Conservation (phyloP, 2,888 invertebrate species). For the Noctua janthina region DNA sequence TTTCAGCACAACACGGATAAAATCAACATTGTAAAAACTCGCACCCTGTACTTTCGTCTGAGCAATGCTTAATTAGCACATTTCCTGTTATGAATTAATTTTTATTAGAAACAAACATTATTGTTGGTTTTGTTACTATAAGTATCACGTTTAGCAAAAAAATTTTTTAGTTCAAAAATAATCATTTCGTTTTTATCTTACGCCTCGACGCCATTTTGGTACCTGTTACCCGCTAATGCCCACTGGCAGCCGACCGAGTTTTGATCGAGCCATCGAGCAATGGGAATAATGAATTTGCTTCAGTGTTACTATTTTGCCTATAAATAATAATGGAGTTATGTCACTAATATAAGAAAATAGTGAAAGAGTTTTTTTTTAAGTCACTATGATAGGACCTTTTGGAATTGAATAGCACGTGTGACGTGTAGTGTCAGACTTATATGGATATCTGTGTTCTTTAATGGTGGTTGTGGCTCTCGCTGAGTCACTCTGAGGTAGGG, state of each 20-base stretch:
- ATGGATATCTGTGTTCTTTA: not conserved
- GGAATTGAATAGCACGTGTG: not conserved
- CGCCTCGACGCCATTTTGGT: constrained; percentile 35
- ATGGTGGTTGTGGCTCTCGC: not conserved
- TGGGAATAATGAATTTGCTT: constrained; percentile 53
- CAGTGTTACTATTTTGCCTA: constrained; percentile 57
- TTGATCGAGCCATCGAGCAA: constrained; percentile 56
- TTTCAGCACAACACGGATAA: not conserved
- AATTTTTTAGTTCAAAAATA: constrained; percentile 42
- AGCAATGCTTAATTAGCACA: constrained; percentile 20
- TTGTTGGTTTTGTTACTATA: constrained; percentile 27
- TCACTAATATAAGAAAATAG: not conserved
- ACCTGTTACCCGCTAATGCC: constrained; percentile 39
- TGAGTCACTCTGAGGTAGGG: not conserved
- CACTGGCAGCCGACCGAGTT: constrained; percentile 45
- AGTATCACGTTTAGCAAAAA: constrained; percentile 27
- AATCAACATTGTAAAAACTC: not conserved
- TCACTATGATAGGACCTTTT: constrained; percentile 7
- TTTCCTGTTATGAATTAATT: constrained; percentile 27
- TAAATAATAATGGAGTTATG: constrained; percentile 44
- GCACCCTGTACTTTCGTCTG: not conserved
- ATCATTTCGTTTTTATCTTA: constrained; percentile 39
- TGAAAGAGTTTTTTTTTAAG: no score
- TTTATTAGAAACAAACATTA: constrained; percentile 31
- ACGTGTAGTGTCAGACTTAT: not conserved